phyloP scores from a whole-genome alignment of 2,888 invertebrate genomes.

The Girardia tigrina region DNA sequence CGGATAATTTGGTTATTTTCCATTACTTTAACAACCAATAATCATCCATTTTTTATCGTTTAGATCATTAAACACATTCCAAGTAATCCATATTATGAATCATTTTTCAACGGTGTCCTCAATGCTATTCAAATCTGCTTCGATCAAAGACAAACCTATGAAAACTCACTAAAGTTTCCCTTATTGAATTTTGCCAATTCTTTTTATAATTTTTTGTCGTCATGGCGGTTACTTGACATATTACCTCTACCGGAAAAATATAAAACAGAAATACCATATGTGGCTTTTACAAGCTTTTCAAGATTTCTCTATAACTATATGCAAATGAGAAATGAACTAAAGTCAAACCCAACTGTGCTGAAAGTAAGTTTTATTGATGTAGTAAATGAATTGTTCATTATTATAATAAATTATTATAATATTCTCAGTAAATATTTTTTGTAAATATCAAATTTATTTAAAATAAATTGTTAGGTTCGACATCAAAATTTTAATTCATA shows the following conservation, averaged over 20 bases:
- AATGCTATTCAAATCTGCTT: not conserved
- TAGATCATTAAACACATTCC: not conserved
- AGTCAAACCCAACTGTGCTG: not conserved
- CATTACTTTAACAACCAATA: too few relatives aligned
- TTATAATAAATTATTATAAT: too few relatives aligned
- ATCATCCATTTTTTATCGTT: not conserved
- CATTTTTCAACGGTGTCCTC: slow-evolving; percentile 12
- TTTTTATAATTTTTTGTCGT: not conserved
- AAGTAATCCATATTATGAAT: slow-evolving; percentile 16
- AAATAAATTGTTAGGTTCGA: too few relatives aligned
- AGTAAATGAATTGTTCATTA: too few relatives aligned
- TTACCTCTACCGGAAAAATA: not conserved
- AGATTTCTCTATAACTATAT: not conserved
- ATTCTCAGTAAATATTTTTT: too few relatives aligned
- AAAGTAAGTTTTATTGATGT: too few relatives aligned
- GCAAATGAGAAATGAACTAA: not conserved
- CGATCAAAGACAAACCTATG: not conserved
- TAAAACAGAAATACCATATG: not conserved
- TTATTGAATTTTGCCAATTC: not conserved
- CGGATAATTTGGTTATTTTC: not conserved
- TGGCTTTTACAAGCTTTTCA: not conserved
- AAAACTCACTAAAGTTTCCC: not conserved
- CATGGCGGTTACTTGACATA: not conserved
- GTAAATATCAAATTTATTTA: too few relatives aligned
- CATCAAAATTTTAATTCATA: too few relatives aligned